Evolutionary conservation across 2,113 vertebrate species (phyloP), one percentile per base, ranked within the genome.

Genomic region (Plecturocebus donacophilus): DNA sequence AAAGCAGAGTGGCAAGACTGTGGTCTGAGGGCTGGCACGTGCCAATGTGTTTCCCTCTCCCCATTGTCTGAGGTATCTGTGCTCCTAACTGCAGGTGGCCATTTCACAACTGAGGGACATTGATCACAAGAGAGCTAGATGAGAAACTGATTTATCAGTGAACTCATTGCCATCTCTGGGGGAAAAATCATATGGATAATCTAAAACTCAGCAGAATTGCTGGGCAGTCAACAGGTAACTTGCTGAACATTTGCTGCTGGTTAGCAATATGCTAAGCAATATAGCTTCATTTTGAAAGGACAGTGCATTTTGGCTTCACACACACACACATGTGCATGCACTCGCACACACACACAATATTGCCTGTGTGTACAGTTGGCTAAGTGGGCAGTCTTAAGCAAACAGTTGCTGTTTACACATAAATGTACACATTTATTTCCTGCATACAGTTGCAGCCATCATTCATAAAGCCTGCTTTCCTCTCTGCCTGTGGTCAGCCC

Each of bases 371-470:
- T 20, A 3, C 6, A 0, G 2, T 23, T 49, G 61, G 52, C 80
- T 47, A 76, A 87, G 70, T 14, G 64, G 32, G 38, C 2, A 3
- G 27, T 56, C 71, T 76, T 81, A 17, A 1, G 77, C 54, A 88
- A 83, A 90, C 19, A 32, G 70, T n/a, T 16, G 9, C 14, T 61
- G 47, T 17, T n/a, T 32, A 61, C 56, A 38, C 23, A 49, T 3
- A 23, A 9, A 49, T 8, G 20, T 45, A 8, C 30, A 11, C 47
- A 38, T n/a, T 4, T 73, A 21, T 58, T 56, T 90, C 56, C 27
- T 6, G 0, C 2, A 13, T 30, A 10, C 6, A 4, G 4, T 11
- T n/a, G 68, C 20, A 1, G 25, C 12, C 27, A 1, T 30, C 9
- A 1, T 40, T 6, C 25, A 0, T 1, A 30, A 86, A 75, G 35